Percentiles rank a stretch among this genome's conserved stretches.
These are phyloP conservation scores for Diploptera punctata DNA, from an alignment of 2,888 invertebrate species.

Conservation along the genomic window DNA sequence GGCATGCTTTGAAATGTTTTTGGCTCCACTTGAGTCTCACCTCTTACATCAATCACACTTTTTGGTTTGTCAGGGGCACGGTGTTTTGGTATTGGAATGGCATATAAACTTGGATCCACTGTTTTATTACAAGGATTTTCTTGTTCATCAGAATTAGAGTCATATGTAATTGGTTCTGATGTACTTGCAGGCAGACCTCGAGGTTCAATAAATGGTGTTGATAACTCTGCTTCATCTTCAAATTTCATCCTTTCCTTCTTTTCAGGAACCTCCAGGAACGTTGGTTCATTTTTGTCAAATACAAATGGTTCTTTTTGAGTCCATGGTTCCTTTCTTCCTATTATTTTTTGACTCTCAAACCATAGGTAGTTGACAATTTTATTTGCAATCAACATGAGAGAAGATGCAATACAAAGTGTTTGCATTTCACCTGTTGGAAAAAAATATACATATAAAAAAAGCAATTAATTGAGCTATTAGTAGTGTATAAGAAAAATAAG, in stretches of 20 bases:
- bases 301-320: not conserved
- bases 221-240: not conserved
- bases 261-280: not conserved
- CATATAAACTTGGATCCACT: no score
- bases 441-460: no score
- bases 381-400: constrained; percentile 71
- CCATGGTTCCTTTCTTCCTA: constrained; percentile 79
- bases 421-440: constrained; percentile 67
- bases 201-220: constrained; percentile 26
- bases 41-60: no score
- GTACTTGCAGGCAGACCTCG: not conserved
- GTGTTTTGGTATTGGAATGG: no score
- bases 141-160: no score
- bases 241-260: not conserved
- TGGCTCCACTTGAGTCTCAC: no score
- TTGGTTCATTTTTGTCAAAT: not conserved
- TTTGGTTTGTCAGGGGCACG: no score
- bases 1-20: no score
- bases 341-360: constrained; percentile 78
- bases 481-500: no score
- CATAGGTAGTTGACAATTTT: constrained; percentile 76
- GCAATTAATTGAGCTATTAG: no score
- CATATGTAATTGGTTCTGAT: not conserved
- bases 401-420: constrained; percentile 69
- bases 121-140: no score